Evolutionary conservation across 2,888 invertebrate species (phyloP).

Genomic region (Lymantria monacha): DNA sequence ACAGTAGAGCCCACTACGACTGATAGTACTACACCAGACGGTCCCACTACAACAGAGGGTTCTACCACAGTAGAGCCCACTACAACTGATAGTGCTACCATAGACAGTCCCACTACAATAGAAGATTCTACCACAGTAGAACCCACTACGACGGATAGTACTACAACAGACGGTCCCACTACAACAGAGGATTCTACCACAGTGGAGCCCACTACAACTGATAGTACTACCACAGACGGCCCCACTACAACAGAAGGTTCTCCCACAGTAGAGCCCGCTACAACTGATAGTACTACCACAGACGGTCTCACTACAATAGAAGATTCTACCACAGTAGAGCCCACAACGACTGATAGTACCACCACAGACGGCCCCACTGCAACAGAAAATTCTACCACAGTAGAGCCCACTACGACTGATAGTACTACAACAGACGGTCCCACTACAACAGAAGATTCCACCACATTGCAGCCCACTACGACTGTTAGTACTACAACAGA

Average conservation of each 20-base stretch:
- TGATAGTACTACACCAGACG: neutral
- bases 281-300: constrained; percentile 3
- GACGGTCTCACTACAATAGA: neutral
- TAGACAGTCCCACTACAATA: constrained; percentile 5
- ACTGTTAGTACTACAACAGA: neutral
- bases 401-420: constrained; percentile 1
- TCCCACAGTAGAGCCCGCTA: constrained; percentile 3
- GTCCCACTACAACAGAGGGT: neutral
- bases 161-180: neutral
- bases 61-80: constrained; percentile 2
- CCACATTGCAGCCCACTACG: neutral
- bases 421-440: neutral
- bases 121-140: neutral
- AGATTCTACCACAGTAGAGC: constrained; percentile 2
- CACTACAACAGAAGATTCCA: constrained; percentile 5
- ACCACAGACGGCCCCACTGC: neutral
- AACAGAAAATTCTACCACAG: constrained; percentile 7
- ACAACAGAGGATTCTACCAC: constrained; percentile 4
- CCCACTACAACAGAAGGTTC: neutral
- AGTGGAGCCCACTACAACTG: constrained; percentile 4
- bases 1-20: neutral
- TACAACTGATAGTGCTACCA: neutral
- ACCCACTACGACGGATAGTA: constrained; percentile 1
- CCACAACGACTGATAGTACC: constrained; percentile 7
- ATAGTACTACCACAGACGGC: neutral